Evolutionary conservation across 2,797 vertebrate genomes (phyloP).

Genomic region (Champsocephalus gunnari): DNA sequence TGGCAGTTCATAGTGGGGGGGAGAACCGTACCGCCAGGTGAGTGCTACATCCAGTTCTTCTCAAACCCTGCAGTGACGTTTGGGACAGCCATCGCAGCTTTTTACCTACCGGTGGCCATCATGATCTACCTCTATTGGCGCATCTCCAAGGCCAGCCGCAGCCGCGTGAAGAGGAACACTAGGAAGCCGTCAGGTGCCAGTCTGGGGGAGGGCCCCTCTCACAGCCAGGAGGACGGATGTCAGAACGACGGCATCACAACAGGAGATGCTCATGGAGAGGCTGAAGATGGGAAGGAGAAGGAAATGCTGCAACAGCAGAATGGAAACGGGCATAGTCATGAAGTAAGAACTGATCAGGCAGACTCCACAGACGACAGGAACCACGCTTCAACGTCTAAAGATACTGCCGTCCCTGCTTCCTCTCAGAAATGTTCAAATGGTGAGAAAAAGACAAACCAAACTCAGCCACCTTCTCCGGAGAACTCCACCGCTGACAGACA

Average conservation of each 20-base stretch:
- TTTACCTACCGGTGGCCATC: slow-evolving; percentile 96
- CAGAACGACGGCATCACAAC: slow-evolving; percentile 76
- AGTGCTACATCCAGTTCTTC: slow-evolving; percentile 97
- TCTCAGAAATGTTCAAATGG: slow-evolving; percentile 23
- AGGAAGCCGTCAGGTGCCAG: slow-evolving; percentile 82
- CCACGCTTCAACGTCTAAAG: slow-evolving; percentile 72
- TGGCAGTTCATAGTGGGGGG: slow-evolving; percentile 96
- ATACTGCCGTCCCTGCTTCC: neutral
- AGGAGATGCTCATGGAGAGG: slow-evolving; percentile 56
- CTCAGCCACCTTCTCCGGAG: slow-evolving; percentile 68
- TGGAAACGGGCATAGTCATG: slow-evolving; percentile 45
- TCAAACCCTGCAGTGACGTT: slow-evolving; percentile 95
- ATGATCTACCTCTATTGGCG: slow-evolving; percentile 97
- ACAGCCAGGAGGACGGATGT: slow-evolving; percentile 86
- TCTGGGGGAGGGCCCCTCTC: slow-evolving; percentile 76
- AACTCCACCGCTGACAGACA: slow-evolving; percentile 88
- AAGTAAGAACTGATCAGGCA: slow-evolving; percentile 79
- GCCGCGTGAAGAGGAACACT: slow-evolving; percentile 84
- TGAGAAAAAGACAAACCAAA: slow-evolving; percentile 49
- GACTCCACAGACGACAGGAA: slow-evolving; percentile 86
- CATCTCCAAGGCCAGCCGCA: slow-evolving; percentile 95
- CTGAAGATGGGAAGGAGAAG: slow-evolving; percentile 78
- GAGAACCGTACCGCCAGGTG: slow-evolving; percentile 86
- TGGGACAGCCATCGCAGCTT: slow-evolving; percentile 95
- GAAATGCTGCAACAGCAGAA: slow-evolving; percentile 79